Evolutionary conservation across 2,797 vertebrate species (phyloP), one percentile per base, ranked within the genome.

Genomic region (Myoxocephalus aenaeus): DNA sequence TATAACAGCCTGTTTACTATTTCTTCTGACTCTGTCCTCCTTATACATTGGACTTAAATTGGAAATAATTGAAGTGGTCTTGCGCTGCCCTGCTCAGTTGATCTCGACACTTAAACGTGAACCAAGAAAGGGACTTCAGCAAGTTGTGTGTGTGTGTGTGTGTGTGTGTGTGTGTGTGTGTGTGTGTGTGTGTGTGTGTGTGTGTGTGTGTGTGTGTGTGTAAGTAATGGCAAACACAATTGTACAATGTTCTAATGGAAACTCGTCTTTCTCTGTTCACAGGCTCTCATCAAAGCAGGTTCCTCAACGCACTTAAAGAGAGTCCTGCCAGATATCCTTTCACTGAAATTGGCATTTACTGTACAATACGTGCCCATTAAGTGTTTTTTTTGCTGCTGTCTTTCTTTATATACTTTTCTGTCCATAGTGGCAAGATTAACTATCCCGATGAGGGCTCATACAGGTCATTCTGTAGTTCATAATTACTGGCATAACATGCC

Each of bases 311-410:
- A 58, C 96, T 99, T 69, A 99, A 99, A 94, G 96, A 98, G 75
- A 99, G 97, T 87, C 98, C 98, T 80, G 97, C 97, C 79, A 99
- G 97, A 99, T 99, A 99, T 99, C 98, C 97, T 99, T 98, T 96
- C 50, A 27, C 58, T 50, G 0, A 71, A 61, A 38, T 32, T 57
- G 59, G 2, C 17, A 13, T 66, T 36, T 59, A 25, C 13, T 61
- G n/a, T 38, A 17, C 1, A 65, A 68, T 67, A 32, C 62, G n/a
- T 82, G 42, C 65, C 44, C 64, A 17, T 65, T 29, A 34, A 25
- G 5, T 65, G 17, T 62, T 42, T 42, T 9, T 42, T 14, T 42
- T 40, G 40, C 40, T 42, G 40, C 40, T 1, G 42, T 58, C 20
- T 18, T 64, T 27, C 22, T 64, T 6, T 17, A 18, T 11, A 54